Conservation (phyloP, 2,113 vertebrate species). For the Xyliphius kryptos region DNA sequence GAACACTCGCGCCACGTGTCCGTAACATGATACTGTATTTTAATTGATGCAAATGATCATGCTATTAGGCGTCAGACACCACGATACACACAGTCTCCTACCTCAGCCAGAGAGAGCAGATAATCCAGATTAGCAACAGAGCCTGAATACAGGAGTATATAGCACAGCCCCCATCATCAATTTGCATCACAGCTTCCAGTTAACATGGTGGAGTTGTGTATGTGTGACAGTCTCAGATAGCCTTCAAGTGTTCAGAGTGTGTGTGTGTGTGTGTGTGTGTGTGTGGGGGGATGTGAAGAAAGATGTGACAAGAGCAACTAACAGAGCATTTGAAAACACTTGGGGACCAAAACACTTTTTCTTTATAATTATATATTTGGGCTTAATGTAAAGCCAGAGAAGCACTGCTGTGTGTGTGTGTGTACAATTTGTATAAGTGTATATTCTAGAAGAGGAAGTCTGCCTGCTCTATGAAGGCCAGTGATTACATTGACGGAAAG, state of each 20-base stretch:
- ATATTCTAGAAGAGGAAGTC: conserved; percentile 39
- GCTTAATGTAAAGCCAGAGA: neutral
- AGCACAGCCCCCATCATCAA: conserved; percentile 23
- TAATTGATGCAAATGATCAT: too few relatives aligned
- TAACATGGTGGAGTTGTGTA: too few relatives aligned
- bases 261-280: neutral
- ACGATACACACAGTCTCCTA: too few relatives aligned
- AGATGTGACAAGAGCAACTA: conserved; percentile 20
- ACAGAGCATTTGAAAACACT: conserved; percentile 18
- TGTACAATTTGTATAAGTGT: neutral
- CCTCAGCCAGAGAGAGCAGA: conserved; percentile 6
- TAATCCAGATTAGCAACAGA: conserved; percentile 31
- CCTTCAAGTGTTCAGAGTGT: conserved; percentile 37
- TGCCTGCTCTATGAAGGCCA: conserved; percentile 43
- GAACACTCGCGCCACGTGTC: too few relatives aligned
- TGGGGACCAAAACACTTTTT: conserved; percentile 18
- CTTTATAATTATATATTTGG: too few relatives aligned
- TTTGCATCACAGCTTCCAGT: too few relatives aligned
- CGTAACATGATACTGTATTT: too few relatives aligned
- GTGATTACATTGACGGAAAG: conserved; percentile 41
- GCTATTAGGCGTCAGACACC: too few relatives aligned
- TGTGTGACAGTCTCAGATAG: conserved; percentile 37
- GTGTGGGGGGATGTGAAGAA: neutral
- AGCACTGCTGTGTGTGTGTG: too few relatives aligned
- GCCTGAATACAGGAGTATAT: conserved; percentile 30